Conservation (phyloP, 2,888 invertebrate species). For the Ephialtes manifestator region DNA sequence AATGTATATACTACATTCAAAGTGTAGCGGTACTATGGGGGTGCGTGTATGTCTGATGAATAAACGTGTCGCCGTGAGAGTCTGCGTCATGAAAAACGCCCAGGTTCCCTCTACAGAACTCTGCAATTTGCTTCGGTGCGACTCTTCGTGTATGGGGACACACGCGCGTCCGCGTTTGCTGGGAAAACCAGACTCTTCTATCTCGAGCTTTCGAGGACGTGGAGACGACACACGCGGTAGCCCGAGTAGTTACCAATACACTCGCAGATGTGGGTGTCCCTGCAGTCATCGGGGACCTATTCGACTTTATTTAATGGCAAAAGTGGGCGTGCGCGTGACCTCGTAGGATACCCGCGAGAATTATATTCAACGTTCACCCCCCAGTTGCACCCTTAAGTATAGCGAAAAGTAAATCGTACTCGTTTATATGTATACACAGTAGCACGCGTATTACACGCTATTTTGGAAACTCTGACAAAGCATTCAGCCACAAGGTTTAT, state of each 20-base stretch:
- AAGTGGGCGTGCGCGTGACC: slow-evolving; percentile 77
- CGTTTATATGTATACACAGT: slow-evolving; percentile 3
- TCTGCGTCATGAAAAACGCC: slow-evolving; percentile 70
- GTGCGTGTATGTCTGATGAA: slow-evolving; percentile 71
- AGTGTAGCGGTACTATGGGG: slow-evolving; percentile 30
- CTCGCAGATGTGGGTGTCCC: slow-evolving; percentile 69
- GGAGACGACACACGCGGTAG: slow-evolving; percentile 61
- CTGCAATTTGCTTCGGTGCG: slow-evolving; percentile 76
- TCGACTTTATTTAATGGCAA: slow-evolving; percentile 78
- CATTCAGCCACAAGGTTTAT: slow-evolving; percentile 7
- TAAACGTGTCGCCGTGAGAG: slow-evolving; percentile 76
- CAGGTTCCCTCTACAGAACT: slow-evolving; percentile 69
- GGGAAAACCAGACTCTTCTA: slow-evolving; percentile 66
- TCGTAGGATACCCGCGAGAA: slow-evolving; percentile 69
- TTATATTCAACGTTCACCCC: slow-evolving; percentile 58
- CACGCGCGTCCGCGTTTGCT: slow-evolving; percentile 49
- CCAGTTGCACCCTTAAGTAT: slow-evolving; percentile 9
- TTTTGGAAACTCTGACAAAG: slow-evolving; percentile 40
- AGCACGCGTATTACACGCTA: slow-evolving; percentile 31
- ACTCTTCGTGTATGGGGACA: slow-evolving; percentile 19
- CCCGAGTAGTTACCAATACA: slow-evolving; percentile 19
- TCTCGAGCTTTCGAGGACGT: slow-evolving; percentile 54
- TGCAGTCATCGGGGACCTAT: slow-evolving; percentile 80
- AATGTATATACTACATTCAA: slow-evolving; percentile 50
- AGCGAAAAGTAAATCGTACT: slow-evolving; percentile 57